A percentile compares a stretch with the other conserved stretches of the same genome.
phyloP scores from a whole-genome alignment of 2,888 invertebrate genomes.

The Lithosia quadra region DNA sequence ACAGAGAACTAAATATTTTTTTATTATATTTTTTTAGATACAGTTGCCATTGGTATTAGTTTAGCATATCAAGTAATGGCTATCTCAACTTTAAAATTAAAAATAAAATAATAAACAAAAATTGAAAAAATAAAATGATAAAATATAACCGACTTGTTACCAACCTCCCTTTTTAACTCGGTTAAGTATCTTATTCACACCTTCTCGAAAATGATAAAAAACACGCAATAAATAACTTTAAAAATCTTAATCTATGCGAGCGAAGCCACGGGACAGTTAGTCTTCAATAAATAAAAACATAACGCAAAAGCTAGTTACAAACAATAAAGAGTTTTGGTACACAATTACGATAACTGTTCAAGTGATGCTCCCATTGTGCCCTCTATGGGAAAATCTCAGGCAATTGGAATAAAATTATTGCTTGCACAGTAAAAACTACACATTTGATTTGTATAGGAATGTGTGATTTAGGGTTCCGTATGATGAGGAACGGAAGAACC shows the following conservation, averaged over 20 bases:
- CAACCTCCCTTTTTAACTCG: too few species aligned
- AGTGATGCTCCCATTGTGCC: conserved; percentile 22
- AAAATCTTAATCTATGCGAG: too few species aligned
- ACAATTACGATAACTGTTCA: conserved; percentile 46
- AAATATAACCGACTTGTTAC: too few species aligned
- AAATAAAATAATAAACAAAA: too few species aligned
- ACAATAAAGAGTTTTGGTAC: conserved; percentile 27
- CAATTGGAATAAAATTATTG: conserved; percentile 63
- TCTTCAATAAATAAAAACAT: not conserved
- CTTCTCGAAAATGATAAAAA: too few species aligned
- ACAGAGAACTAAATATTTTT: not conserved
- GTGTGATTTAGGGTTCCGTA: not conserved
- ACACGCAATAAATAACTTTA: too few species aligned
- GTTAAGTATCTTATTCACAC: too few species aligned
- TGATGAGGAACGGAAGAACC: not conserved
- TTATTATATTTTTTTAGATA: not conserved
- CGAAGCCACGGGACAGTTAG: too few species aligned
- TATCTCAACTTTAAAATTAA: too few species aligned
- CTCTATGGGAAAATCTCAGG: conserved; percentile 50
- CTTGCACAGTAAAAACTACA: conserved; percentile 45
- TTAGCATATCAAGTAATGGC: too few species aligned
- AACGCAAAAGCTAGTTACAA: not conserved
- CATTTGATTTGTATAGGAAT: conserved; percentile 13
- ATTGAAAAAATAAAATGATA: too few species aligned
- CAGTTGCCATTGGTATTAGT: too few species aligned